Evolutionary conservation across 2,888 invertebrate genomes (phyloP).

Genomic region (Spodoptera littoralis): DNA sequence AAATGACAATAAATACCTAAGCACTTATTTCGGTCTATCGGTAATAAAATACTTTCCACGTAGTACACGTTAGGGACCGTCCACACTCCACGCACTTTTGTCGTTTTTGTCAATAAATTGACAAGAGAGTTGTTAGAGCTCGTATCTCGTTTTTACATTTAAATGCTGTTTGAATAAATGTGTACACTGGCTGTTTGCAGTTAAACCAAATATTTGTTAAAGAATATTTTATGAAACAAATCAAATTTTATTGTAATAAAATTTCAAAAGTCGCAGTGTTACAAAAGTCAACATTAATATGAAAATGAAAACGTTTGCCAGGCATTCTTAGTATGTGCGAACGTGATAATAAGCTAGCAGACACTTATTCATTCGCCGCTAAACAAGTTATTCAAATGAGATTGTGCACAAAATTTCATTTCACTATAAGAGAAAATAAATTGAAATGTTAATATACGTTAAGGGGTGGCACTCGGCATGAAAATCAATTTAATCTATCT

Average conservation of each 20-base stretch:
- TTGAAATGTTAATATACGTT: constrained; percentile 59
- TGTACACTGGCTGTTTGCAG: constrained; percentile 8
- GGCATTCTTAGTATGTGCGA: constrained; percentile 30
- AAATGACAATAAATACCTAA: constrained; percentile 62
- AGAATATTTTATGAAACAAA: constrained; percentile 1
- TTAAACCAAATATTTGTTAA: constrained; percentile 11
- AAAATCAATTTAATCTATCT: constrained; percentile 29
- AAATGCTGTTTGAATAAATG: constrained; percentile 18
- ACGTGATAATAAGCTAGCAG: constrained; percentile 49
- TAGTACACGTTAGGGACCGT: constrained; percentile 40
- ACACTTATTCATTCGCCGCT: constrained; percentile 55
- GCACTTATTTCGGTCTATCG: constrained; percentile 57
- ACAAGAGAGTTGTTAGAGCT: constrained; percentile 10
- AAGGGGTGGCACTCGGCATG: constrained; percentile 25
- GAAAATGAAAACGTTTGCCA: constrained; percentile 19
- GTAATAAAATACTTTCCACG: constrained; percentile 49
- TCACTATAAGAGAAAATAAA: constrained; percentile 56
- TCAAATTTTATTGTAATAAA: constrained; percentile 1
- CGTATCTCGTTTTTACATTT: constrained; percentile 23
- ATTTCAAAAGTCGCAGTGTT: constrained; percentile 2
- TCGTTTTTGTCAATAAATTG: constrained; percentile 29
- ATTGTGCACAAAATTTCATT: constrained; percentile 56
- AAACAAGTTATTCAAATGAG: constrained; percentile 62
- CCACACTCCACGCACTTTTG: constrained; percentile 32
- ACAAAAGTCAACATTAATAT: constrained; percentile 5